phyloP scores from a whole-genome alignment of 2,888 invertebrate species.

The Apamea sordens region DNA sequence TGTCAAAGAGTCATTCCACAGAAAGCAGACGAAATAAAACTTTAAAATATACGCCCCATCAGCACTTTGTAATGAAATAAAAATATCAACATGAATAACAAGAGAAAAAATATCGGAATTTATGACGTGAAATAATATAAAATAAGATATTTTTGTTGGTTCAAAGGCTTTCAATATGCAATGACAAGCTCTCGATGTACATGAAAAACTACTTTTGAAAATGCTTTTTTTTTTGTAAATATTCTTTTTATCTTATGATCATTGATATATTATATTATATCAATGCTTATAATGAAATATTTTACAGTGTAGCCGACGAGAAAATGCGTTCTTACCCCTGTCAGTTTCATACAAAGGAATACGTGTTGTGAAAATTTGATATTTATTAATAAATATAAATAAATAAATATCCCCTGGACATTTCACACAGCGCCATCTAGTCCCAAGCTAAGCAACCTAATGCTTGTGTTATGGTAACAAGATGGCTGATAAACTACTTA shows the following conservation, averaged over 20 bases:
- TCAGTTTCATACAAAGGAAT: background rate
- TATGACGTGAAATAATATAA: constrained; percentile 24
- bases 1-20: constrained; percentile 24
- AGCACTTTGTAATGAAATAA: constrained; percentile 42
- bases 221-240: background rate
- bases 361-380: background rate
- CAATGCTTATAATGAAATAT: background rate
- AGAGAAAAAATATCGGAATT: constrained; percentile 32
- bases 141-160: constrained; percentile 24
- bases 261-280: no score
- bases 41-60: constrained; percentile 43
- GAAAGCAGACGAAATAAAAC: constrained; percentile 39
- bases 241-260: background rate
- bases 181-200: constrained; percentile 2
- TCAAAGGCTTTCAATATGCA: constrained; percentile 19
- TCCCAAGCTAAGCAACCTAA: no score
- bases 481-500: no score
- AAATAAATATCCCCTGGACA: no score
- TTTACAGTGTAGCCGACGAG: background rate
- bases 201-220: constrained; percentile 28
- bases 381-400: no score
- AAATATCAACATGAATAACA: constrained; percentile 40
- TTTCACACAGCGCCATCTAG: no score
- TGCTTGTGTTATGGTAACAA: no score
- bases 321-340: background rate